These are phyloP conservation scores for Trachops cirrhosus DNA, from an alignment of 2,797 vertebrate genomes.

Conservation along the genomic window DNA sequence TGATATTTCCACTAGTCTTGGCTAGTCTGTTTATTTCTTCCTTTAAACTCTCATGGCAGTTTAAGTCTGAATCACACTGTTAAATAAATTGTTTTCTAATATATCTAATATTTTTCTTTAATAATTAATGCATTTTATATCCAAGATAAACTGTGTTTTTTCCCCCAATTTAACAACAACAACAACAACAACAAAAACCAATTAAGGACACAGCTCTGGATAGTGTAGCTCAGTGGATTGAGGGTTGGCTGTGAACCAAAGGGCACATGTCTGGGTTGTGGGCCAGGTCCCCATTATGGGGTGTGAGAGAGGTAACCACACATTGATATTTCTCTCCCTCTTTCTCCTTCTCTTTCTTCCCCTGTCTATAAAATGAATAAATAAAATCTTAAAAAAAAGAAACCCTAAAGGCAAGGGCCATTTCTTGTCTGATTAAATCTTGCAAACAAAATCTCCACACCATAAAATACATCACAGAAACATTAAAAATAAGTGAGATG, in stretches of 20 bases:
- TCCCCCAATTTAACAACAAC: background rate
- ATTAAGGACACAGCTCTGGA: no score
- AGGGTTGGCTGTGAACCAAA: no score
- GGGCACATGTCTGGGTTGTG: no score
- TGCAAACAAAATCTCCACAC: background rate
- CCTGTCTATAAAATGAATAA: no score
- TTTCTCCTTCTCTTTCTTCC: no score
- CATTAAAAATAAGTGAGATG: background rate
- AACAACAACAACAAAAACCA: no score
- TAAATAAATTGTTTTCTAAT: background rate
- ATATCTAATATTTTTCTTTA: background rate
- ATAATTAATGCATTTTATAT: background rate
- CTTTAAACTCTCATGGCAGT: background rate
- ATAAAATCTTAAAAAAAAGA: background rate
- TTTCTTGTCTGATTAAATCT: background rate
- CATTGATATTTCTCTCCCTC: no score
- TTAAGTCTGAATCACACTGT: background rate
- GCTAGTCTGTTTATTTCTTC: background rate
- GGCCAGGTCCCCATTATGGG: no score
- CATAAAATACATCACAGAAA: background rate
- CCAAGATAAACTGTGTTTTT: background rate
- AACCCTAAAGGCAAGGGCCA: background rate
- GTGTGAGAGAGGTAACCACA: no score
- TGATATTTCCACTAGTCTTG: background rate
- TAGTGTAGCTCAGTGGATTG: no score